These are phyloP conservation scores for Harpalus rufipes DNA, from an alignment of 2,888 invertebrate species.

Conservation along the genomic window DNA sequence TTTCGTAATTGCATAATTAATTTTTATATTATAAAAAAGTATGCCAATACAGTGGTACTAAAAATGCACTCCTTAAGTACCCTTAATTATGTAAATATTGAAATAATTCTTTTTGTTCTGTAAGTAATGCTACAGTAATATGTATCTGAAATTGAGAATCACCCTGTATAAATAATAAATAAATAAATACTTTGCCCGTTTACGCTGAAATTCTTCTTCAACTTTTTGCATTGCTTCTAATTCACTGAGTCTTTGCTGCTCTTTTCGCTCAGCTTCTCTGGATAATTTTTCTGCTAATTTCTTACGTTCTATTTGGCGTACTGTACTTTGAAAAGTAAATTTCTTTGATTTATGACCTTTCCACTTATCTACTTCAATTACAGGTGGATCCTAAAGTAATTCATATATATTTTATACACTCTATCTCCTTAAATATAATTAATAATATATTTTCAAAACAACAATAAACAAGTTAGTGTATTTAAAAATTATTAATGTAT, in stretches of 20 bases:
- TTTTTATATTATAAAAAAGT: no score
- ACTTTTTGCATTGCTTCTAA: constrained; percentile 91
- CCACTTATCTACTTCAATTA: constrained; percentile 68
- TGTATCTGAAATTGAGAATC: no score
- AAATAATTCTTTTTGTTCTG: no score
- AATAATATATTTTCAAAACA: no score
- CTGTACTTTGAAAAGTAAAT: constrained; percentile 91
- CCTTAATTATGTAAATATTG: no score
- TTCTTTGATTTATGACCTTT: constrained; percentile 79
- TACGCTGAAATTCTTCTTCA: constrained; percentile 92
- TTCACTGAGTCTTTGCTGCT: constrained; percentile 86
- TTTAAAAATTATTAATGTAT: no score
- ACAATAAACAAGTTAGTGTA: no score
- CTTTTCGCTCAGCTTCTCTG: constrained; percentile 87
- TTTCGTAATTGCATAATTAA: no score
- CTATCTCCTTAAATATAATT: background rate
- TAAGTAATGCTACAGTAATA: no score
- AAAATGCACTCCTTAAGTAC: no score
- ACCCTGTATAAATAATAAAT: constrained; percentile 18
- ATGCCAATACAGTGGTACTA: no score
- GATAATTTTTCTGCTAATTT: constrained; percentile 87
- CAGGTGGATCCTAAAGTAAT: constrained; percentile 59
- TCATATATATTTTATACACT: background rate
- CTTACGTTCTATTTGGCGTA: constrained; percentile 88
- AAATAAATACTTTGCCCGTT: constrained; percentile 82